Percentiles rank a stretch among this genome's conserved stretches.
Conservation (phyloP, 2,113 vertebrate genomes). For the Himantopus leucocephalus region DNA sequence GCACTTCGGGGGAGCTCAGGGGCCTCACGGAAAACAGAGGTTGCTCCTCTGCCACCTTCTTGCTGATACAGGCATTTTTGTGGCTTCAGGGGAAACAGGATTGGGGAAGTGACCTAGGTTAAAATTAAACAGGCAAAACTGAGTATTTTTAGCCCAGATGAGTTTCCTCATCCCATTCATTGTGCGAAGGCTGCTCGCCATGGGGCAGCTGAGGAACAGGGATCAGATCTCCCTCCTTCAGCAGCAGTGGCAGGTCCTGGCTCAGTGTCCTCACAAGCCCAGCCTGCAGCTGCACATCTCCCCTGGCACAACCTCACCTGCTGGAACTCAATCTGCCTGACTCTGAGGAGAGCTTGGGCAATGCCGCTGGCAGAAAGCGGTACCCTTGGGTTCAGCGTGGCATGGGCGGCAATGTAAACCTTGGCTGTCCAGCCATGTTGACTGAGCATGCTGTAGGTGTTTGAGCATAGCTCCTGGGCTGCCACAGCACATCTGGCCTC, state of each 20-base stretch:
- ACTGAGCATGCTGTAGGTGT: not conserved
- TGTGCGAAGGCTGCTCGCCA: not conserved
- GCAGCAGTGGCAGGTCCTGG: not conserved
- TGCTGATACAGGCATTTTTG: not conserved
- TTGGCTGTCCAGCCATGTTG: rapidly evolving
- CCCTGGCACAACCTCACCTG: not conserved
- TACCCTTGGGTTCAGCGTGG: not conserved
- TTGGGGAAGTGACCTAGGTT: conserved; percentile 42
- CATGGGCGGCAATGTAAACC: not conserved
- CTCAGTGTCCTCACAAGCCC: not conserved
- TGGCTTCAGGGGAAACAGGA: not conserved
- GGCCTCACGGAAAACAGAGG: not conserved
- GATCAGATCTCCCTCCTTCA: not conserved
- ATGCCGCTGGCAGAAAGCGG: not conserved
- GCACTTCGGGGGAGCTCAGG: not conserved
- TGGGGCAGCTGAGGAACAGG: not conserved
- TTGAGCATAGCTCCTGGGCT: not conserved
- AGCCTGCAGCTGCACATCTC: not conserved
- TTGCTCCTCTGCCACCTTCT: not conserved
- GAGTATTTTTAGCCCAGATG: conserved; percentile 27
- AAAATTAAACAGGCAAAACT: conserved; percentile 12
- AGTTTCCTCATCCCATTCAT: not conserved
- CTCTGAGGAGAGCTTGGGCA: rapidly evolving
- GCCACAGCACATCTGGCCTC: not conserved
- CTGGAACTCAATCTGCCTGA: not conserved